Evolutionary conservation across 2,888 invertebrate species (phyloP).

Genomic region (Carterocephalus palaemon): DNA sequence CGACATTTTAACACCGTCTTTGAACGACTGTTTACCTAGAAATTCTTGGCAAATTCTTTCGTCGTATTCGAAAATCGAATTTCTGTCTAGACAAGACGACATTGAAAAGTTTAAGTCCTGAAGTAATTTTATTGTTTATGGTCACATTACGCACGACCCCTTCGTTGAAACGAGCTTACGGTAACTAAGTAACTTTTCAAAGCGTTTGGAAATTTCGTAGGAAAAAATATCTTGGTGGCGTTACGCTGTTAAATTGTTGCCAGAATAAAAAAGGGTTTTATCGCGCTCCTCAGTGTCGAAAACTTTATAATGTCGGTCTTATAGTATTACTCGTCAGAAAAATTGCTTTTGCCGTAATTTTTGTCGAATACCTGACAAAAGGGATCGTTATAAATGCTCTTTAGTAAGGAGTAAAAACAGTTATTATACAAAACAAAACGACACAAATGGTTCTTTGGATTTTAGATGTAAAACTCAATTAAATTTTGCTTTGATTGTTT

Average conservation of each 20-base stretch:
- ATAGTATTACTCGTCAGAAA: constrained; percentile 1
- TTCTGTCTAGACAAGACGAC: no score
- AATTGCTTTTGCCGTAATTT: constrained; percentile 3
- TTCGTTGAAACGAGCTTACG: constrained; percentile 9
- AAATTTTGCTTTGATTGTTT: no score
- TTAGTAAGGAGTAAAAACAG: background rate
- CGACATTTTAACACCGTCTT: no score
- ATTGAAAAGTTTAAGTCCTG: no score
- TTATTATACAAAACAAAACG: background rate
- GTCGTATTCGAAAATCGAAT: no score
- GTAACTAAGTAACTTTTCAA: constrained; percentile 27
- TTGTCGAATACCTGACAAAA: constrained; percentile 1
- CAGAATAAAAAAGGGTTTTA: constrained; percentile 8
- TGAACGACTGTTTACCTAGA: no score
- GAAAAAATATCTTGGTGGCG: constrained; percentile 14
- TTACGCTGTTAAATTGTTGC: constrained; percentile 11
- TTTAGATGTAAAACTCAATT: no score
- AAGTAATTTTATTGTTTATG: no score
- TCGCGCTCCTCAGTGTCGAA: constrained; percentile 8
- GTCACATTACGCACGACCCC: constrained; percentile 8
- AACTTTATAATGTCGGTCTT: constrained; percentile 14
- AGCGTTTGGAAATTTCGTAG: constrained; percentile 13
- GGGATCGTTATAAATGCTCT: constrained; percentile 2
- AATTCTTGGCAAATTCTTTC: no score
- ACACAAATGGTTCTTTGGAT: no score